A percentile compares a stretch with the other conserved stretches of the same genome.
Conservation (phyloP, 2,888 invertebrate species). For the Drosophila silvestris region DNA sequence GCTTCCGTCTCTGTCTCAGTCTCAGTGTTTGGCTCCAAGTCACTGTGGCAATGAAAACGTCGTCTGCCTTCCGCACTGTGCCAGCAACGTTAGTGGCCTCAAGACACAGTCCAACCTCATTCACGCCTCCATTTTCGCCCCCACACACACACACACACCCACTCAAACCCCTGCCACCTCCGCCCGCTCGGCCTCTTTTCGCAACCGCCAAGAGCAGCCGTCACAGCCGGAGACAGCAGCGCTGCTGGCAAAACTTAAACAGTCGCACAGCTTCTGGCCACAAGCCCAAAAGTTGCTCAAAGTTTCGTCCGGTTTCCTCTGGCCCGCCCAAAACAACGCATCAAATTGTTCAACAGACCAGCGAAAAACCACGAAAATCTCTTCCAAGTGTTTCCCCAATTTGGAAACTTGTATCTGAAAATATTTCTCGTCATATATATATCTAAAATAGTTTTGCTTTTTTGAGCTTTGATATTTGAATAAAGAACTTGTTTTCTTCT, state of each 20-base stretch:
- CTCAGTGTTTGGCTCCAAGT: slow-evolving; percentile 23
- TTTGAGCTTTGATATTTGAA: neutral
- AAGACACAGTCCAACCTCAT: slow-evolving; percentile 24
- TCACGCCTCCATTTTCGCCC: slow-evolving; percentile 1
- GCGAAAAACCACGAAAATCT: slow-evolving; percentile 36
- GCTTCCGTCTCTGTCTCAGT: slow-evolving; percentile 35
- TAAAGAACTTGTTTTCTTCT: neutral
- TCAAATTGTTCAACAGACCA: slow-evolving; percentile 54
- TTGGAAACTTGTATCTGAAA: neutral
- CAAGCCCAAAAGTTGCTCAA: slow-evolving; percentile 57
- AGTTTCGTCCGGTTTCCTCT: slow-evolving; percentile 25
- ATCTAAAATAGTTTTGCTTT: neutral
- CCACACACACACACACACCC: neutral
- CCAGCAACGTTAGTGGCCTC: slow-evolving; percentile 27
- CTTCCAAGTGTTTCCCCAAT: slow-evolving; percentile 1
- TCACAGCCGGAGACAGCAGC: slow-evolving; percentile 48
- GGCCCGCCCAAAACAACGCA: slow-evolving; percentile 26
- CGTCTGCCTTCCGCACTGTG: slow-evolving; percentile 39
- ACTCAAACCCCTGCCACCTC: neutral
- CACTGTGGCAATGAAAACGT: slow-evolving; percentile 49
- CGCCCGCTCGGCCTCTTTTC: neutral
- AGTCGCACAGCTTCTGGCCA: slow-evolving; percentile 56
- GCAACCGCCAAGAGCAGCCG: slow-evolving; percentile 25
- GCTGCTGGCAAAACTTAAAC: slow-evolving; percentile 42
- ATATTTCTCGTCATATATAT: neutral